Evolutionary conservation across 2,888 invertebrate genomes (phyloP), one percentile per base, ranked within the genome.

Genomic region (Nasonia oneida): DNA sequence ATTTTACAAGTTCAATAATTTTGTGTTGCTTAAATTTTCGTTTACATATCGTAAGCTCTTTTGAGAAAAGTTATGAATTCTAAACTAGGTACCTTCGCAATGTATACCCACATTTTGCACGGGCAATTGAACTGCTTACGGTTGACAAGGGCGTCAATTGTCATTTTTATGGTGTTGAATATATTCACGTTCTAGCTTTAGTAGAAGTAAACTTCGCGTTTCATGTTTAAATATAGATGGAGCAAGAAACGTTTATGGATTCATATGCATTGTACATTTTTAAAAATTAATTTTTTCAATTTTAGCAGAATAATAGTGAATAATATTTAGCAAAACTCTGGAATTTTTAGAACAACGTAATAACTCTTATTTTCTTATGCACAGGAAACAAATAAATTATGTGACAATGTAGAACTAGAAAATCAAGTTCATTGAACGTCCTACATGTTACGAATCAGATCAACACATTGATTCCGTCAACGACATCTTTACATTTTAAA

Each of bases 321-420:
- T 53, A 53, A 53, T 53, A 53, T 15, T 53, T 4, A 53, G 18
- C 18, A 14, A 15, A 1, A 1, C 3, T 53, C 14, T 18, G 3
- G 53, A 3, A 8, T 74, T 23, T 74, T 4, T 10, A 14, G 18
- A 71, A 50, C 4, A 57, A 39, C 15, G 23, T 57, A 81, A 61
- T 73, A n/a, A 75, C 57, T 71, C 10, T 18, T 57, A 57, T 77
- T 42, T 73, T 83, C 42, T 77, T 77, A 33, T 64, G 39, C 29
- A n/a, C 83, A 83, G 73, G 83, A 64, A n/a, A 64, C 37, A 73
- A 73, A 78, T 79, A 47, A 79, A 79, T 64, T 29, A 39, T 74
- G 47, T 67, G 39, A 79, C 42, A 83, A 10, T 67, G 15, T 42
- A 71, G 10, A 74, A 61, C 15, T 57, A 73, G 74, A 33, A 64